Base-by-base conservation (phyloP, 2,113 vertebrate genomes). In the Cygnus buccinator region DNA sequence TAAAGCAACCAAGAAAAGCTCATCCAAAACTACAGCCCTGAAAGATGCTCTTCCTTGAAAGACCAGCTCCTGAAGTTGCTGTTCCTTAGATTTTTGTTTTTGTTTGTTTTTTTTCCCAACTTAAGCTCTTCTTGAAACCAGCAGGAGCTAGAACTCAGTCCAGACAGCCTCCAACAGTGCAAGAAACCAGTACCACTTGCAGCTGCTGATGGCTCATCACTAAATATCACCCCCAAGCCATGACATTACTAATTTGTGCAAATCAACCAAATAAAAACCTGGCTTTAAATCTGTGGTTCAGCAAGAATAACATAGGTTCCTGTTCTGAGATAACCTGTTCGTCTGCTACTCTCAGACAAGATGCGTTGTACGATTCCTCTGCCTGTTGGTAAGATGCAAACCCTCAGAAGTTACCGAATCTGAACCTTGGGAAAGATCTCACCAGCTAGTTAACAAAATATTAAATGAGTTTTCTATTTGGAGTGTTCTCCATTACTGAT, bases 171-270 rank as follows among this genome's bases (percentile, higher is more conserved):
- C 21, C 26, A 35, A 44, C n/a, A 10, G 3, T 4, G 11, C 18
- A 54, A 48, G 63, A 78, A 87, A 41, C 14, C 46, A 29, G 19
- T 3, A 52, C 18, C 0, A 8, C 18, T 39, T 61, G 5, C 17
- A 89, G 19, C 13, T 10, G 19, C 63, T 66, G 28, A 66, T 29
- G 39, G 39, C 14, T 12, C 26, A 2, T 2, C 41, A 17, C 35
- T 75, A 54, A 58, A 17, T 1, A 18, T 3, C 8, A 26, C 58
- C 33, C 46, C 48, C 29, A 65, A 76, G 72, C 10, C 25, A 18
- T 0, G 9, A 4, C 25, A 41, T 3, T 1, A 1, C 14, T 31
- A 19, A 0, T 29, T 13, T 48, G 10, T 10, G 21, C 39, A 5
- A 57, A 31, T 16, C 25, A 26, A 46, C 22, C 41, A 55, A 71